Evolutionary conservation across 2,888 invertebrate genomes (phyloP), one percentile per base, ranked within the genome.

Genomic region (Netelia virgata): DNA sequence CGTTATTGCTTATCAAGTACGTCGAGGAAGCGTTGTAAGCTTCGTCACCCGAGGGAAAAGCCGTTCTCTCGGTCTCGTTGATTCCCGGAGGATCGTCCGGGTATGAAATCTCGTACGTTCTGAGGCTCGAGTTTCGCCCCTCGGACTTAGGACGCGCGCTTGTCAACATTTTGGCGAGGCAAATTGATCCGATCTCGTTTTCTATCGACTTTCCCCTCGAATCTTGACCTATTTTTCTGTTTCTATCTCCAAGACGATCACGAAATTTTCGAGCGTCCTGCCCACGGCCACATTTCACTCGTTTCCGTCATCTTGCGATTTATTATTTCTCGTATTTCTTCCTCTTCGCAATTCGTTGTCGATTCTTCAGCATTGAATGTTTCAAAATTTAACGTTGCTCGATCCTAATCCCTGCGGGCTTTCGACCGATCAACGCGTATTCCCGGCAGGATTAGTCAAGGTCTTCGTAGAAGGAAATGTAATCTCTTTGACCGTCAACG

Each of bases 211-310:
- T 53, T 57, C 23, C 14, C n/a, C 43, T 50, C 10, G 57, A 23
- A 16, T 66, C 14, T 63, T n/a, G 2, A 10, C 11, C 61, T 41
- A 20, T 3, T n/a, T 14, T 76, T 70, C 59, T 10, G 0, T 2
- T 11, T 16, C 5, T 20, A 57, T 78, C 28, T n/a, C 11, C 18
- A 47, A 18, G 59, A 2, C 83, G 82, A 90, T 91, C 91, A 91
- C 88, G 89, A 90, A 81, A 91, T 89, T 83, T 88, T 89, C 14
- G 86, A 86, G 55, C 86, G 86, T 85, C 88, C 86, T 81, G 85
- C 77, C 87, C 87, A 86, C 69, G 86, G 84, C 86, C 79, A 69
- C 85, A 80, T 86, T 77, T 84, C 80, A 55, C 66, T 73, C 69
- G 82, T 53, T 20, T 10, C 14, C 59, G 43, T 73, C 79, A 73